Percentiles rank a stretch among this genome's conserved stretches.
Conservation (phyloP, 2,113 vertebrate genomes). For the Ploceus nigricollis region DNA sequence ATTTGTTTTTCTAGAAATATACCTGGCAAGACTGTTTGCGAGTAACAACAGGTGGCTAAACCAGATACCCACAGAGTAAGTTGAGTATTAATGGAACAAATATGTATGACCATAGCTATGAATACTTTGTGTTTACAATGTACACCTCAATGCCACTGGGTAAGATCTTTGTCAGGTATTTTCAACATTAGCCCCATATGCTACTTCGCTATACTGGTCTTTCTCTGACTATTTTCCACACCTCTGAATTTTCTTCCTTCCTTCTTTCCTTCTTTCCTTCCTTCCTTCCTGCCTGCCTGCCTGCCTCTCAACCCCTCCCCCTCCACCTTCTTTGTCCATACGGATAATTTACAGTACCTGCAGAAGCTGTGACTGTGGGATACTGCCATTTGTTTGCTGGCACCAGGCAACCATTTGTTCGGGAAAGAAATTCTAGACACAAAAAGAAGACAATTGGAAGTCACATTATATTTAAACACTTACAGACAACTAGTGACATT, state of each 20-base stretch:
- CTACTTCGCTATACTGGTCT: not conserved
- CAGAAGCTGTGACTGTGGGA: conserved; percentile 89
- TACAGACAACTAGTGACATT: not conserved
- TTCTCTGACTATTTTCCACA: not conserved
- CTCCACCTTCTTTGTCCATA: not conserved
- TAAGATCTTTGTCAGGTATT: not conserved
- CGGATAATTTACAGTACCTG: conserved; percentile 78
- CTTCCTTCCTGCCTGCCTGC: too few relatives aligned
- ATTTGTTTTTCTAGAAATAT: not conserved
- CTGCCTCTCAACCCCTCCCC: not conserved
- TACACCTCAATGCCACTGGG: not conserved
- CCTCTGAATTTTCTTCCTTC: not conserved
- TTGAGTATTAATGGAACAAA: not conserved
- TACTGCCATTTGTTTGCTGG: conserved; percentile 88
- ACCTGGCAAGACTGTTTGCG: not conserved
- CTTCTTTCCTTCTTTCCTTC: not conserved
- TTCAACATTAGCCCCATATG: not conserved
- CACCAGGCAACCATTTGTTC: conserved; percentile 98
- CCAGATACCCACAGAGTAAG: not conserved
- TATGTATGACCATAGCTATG: not conserved
- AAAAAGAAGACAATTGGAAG: conserved; percentile 7
- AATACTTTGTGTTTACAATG: not conserved
- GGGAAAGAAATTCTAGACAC: conserved; percentile 90
- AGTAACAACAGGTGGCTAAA: not conserved
- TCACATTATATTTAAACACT: not conserved